These are phyloP conservation scores for Patiria pectinifera DNA, from an alignment of 53 echinoderm and acorn worm species.

Conservation along the genomic window DNA sequence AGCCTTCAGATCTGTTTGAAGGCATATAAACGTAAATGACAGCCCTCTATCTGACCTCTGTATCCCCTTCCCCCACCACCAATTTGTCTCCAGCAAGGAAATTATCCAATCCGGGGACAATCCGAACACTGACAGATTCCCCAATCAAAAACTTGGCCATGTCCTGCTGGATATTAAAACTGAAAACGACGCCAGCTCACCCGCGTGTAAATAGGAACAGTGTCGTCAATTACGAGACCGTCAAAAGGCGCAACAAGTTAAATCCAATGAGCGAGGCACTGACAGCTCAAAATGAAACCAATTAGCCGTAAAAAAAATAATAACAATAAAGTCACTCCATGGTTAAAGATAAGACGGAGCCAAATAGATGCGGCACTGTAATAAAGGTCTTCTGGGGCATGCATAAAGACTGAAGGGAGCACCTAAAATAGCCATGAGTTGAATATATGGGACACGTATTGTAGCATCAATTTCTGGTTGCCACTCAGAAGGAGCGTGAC, in stretches of 20 bases:
- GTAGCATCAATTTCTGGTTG: not conserved
- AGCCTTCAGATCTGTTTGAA: no score
- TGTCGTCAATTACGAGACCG: not conserved
- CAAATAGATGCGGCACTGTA: not conserved
- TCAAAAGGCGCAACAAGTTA: not conserved
- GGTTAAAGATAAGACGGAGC: not conserved
- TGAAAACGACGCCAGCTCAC: not conserved
- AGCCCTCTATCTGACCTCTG: not conserved
- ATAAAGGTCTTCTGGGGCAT: not conserved
- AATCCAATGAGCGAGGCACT: not conserved
- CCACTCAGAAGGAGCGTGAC: slow-evolving; percentile 1
- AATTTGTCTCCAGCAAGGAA: not conserved
- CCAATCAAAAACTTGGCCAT: slow-evolving; percentile 3
- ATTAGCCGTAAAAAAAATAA: not conserved
- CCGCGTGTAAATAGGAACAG: not conserved
- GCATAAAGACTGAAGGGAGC: not conserved
- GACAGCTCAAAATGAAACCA: not conserved
- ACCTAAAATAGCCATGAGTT: not conserved
- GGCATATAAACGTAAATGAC: not conserved
- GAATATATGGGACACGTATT: slow-evolving; percentile 2
- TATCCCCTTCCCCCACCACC: not conserved
- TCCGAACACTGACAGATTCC: not conserved
- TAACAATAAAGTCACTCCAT: not conserved
- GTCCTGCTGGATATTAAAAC: not conserved
- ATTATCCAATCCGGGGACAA: not conserved